phyloP scores from a whole-genome alignment of 1,140 invertebrate genomes.

The Lasioglossum baleicum region DNA sequence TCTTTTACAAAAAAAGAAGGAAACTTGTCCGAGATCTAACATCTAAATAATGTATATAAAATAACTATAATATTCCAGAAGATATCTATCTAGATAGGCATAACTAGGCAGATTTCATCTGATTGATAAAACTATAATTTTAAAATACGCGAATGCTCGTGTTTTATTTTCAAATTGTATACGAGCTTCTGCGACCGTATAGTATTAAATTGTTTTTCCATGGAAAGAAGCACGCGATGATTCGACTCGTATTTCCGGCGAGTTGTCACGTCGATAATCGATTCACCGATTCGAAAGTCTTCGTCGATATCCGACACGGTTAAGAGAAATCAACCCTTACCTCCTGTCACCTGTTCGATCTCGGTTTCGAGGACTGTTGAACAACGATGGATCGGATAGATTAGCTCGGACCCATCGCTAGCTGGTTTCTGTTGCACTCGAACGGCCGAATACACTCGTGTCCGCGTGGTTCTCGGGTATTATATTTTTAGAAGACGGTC shows the following conservation, averaged over 20 bases:
- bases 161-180: neutral
- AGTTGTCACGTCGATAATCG: constrained; percentile 9
- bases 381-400: neutral
- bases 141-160: neutral
- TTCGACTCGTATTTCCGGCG: neutral
- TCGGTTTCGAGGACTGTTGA: constrained; percentile 2
- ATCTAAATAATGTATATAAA: too few species aligned
- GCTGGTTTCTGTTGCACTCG: constrained; percentile 57
- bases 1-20: too few species aligned
- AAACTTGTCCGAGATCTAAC: too few species aligned
- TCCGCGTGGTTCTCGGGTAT: constrained; percentile 28
- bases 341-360: constrained; percentile 1
- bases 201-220: neutral
- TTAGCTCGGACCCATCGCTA: constrained; percentile 25
- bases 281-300: neutral
- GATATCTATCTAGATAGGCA: too few species aligned
- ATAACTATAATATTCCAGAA: too few species aligned
- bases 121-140: too few species aligned
- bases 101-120: too few species aligned
- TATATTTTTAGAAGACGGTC: constrained; percentile 59
- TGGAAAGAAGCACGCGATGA: neutral
- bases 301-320: neutral
- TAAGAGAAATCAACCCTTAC: constrained; percentile 16
- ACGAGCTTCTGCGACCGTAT: neutral
- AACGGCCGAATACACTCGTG: constrained; percentile 4